Base-by-base conservation (phyloP, 2,888 invertebrate genomes). In the Parnassius mnemosyne region DNA sequence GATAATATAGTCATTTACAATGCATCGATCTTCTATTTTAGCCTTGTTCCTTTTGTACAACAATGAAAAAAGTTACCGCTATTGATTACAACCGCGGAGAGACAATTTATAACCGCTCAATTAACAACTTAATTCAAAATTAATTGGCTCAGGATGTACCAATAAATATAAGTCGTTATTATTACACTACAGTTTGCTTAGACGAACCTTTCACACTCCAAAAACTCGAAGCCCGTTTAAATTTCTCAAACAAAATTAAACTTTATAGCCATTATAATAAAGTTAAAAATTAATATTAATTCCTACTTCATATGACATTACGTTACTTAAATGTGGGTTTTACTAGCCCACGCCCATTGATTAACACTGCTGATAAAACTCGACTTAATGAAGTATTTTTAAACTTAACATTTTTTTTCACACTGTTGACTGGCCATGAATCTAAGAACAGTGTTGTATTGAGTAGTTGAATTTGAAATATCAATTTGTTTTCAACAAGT, bases 311-410 rank as follows among this genome's bases (percentile, higher is more conserved):
- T 70, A 67, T 13, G 57, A 54, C 73, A 66, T 74, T 79, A 71
- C 76, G 71, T 69, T 66, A 69, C 70, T 63, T 58, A 65, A 65
- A 68, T 73, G 74, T 71, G 71, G 75, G 78, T 79, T 84, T 80
- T 78, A 81, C 81, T 85, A 83, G 82, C 76, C 79, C 77, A 80
- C 89, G 86, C 89, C 89, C 85, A 83, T 79, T 84, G 89, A 89
- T 89, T 84, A 85, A 84, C 84, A 80, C 77, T 75, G 71, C 60
- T 83, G 89, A 89, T 89, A 88, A 85, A 83, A 79, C 73, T 78
- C 78, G 77, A 79, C 81, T 80, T 87, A 87, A 88, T 85, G 81
- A 84, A 86, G 85, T 81, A 86, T 87, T 87, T 87, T 87, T 86
- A 82, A 83, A 83, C 76, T 80, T 78, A 78, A 74, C 76, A 80